phyloP scores from a whole-genome alignment of 2,797 vertebrate genomes.

The Vespertilio murinus region DNA sequence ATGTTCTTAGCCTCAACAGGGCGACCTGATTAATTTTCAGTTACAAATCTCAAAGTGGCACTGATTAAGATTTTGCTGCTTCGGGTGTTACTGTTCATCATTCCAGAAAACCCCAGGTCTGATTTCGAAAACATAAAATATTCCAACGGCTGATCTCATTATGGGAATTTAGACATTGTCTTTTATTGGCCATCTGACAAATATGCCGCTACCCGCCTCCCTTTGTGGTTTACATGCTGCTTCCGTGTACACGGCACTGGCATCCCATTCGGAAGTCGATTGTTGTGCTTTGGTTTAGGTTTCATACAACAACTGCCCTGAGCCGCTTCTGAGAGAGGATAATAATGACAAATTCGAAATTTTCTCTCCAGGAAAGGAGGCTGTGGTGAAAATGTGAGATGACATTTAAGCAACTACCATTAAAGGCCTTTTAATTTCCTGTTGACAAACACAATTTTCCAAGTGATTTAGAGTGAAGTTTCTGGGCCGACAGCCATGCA shows the following conservation, averaged over 20 bases:
- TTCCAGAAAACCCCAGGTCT: constrained; percentile 41
- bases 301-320: constrained; percentile 75
- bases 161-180: constrained; percentile 32
- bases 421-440: constrained; percentile 77
- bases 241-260: constrained; percentile 53
- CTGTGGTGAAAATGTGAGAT: constrained; percentile 57
- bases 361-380: constrained; percentile 68
- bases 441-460: constrained; percentile 77
- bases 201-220: background rate
- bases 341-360: constrained; percentile 77
- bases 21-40: constrained; percentile 42
- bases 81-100: background rate
- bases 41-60: constrained; percentile 36
- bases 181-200: constrained; percentile 52
- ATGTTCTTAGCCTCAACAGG: constrained; percentile 41
- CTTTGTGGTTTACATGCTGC: constrained; percentile 64
- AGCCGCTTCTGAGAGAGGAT: constrained; percentile 79
- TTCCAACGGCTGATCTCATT: background rate
- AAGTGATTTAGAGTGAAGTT: constrained; percentile 69
- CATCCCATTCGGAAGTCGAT: constrained; percentile 71
- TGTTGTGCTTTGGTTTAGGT: constrained; percentile 76
- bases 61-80: constrained; percentile 20
- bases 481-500: constrained; percentile 75
- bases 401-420: constrained; percentile 68
- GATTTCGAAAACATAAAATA: constrained; percentile 27